Conservation (phyloP, 1,140 invertebrate genomes). For the Muscidifurax raptorellus region DNA sequence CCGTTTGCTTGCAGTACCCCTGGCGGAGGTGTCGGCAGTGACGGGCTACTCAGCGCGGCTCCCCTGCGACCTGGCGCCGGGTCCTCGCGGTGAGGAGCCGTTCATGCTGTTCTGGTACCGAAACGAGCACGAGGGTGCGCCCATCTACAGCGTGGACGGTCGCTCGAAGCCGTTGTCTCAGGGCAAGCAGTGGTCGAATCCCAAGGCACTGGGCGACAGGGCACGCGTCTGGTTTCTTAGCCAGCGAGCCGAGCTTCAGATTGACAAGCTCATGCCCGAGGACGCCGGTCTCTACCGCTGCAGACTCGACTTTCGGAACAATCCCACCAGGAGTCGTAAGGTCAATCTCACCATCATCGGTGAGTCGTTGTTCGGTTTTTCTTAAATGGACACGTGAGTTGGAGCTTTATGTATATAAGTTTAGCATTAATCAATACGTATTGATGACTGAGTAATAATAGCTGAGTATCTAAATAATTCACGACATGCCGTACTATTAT, state of each 20-base stretch:
- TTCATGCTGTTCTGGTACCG: slow-evolving; percentile 85
- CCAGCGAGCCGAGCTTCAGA: slow-evolving; percentile 71
- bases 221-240: slow-evolving; percentile 74
- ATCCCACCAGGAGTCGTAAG: slow-evolving; percentile 83
- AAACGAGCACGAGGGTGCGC: slow-evolving; percentile 76
- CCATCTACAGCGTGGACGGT: slow-evolving; percentile 70
- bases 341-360: slow-evolving; percentile 86
- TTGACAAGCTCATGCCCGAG: slow-evolving; percentile 76
- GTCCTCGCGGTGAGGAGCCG: slow-evolving; percentile 78
- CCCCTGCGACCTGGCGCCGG: slow-evolving; percentile 80
- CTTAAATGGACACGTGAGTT: not conserved
- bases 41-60: slow-evolving; percentile 80
- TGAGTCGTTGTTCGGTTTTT: slow-evolving; percentile 71
- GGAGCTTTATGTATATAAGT: not conserved
- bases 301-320: slow-evolving; percentile 84
- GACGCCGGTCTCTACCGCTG: slow-evolving; percentile 85
- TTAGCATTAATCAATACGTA: no score
- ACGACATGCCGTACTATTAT: not conserved
- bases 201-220: slow-evolving; percentile 80
- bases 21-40: slow-evolving; percentile 78
- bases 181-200: slow-evolving; percentile 79
- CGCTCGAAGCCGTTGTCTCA: slow-evolving; percentile 72
- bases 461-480: no score
- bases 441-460: no score
- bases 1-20: slow-evolving; percentile 72